Evolutionary conservation across 2,888 invertebrate species (phyloP), one percentile per base, ranked within the genome.

Genomic region (Aspidiotus rigidus): DNA sequence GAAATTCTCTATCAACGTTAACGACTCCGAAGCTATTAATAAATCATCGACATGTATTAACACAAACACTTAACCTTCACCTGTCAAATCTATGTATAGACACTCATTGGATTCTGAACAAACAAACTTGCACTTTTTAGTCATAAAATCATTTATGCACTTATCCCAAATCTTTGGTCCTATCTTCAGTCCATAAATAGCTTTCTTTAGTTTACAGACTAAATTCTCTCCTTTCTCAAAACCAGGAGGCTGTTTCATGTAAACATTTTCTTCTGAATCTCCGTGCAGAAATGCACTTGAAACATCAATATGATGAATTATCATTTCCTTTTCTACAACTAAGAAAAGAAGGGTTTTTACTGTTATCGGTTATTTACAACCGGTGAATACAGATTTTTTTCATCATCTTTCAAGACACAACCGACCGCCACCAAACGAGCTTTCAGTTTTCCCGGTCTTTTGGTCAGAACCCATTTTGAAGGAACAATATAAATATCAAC

Each of bases 1-100:
- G 2, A 49, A 2, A 2, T 3, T n/a, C 2, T 13, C 3, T 1
- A 49, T 2, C 2, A 49, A 6, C 1, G 2, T 3, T 2, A 3
- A 2, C 6, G 49, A 49, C 3, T 2, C 6, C 2, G 49, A 49
- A 1, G 49, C 49, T 6, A 49, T 2, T 13, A 49, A 6, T 3
- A 49, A 2, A n/a, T 49, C 49, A 49, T 49, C 49, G 2, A 49
- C 49, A 49, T 49, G n/a, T 3, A 49, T 49, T n/a, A 49, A n/a
- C 6, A 49, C 49, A 6, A 49, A 49, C 6, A 2, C 6, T 49
- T 2, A 2, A 1, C n/a, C 2, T 49, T n/a, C n/a, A n/a, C n/a
- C n/a, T n/a, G n/a, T n/a, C n/a, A n/a, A n/a, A n/a, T n/a, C n/a
- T n/a, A n/a, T n/a, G n/a, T 49, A 49, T 13, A 2, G 49, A 6